These are phyloP conservation scores for Cottoperca gobio DNA, from an alignment of 2,797 vertebrate genomes.

Conservation along the genomic window DNA sequence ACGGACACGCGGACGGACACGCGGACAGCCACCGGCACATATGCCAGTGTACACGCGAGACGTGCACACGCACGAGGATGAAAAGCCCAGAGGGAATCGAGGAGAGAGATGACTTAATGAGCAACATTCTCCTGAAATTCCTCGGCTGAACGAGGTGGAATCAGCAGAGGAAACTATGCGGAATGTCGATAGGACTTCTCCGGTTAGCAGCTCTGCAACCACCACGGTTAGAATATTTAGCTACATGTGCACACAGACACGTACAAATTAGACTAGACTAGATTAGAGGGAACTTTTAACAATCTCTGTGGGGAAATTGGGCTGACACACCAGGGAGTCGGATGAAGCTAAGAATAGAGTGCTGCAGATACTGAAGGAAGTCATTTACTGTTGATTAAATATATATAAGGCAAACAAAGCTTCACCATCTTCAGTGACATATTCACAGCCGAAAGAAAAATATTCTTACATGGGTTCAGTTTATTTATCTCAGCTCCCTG, in stretches of 20 bases:
- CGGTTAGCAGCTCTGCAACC: conserved; percentile 17
- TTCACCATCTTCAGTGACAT: neutral
- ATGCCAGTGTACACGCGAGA: neutral
- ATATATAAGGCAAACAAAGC: neutral
- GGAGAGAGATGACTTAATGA: conserved; percentile 56
- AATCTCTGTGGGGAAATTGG: neutral
- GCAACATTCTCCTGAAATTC: conserved; percentile 72
- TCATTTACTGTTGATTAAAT: neutral
- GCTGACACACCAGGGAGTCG: neutral
- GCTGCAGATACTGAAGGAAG: conserved; percentile 1
- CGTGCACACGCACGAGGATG: neutral
- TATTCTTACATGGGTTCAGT: neutral
- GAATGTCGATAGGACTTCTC: conserved; percentile 39
- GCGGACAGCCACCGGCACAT: neutral
- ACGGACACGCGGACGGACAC: neutral
- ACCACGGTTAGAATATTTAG: neutral
- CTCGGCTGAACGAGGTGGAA: conserved; percentile 61
- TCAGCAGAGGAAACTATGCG: conserved; percentile 30
- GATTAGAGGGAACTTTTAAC: neutral
- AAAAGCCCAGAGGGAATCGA: conserved; percentile 10
- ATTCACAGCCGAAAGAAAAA: neutral
- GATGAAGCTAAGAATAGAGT: neutral
- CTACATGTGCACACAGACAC: conserved; percentile 15
- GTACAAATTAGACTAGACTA: conserved; percentile 28
- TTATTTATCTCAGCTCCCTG: neutral